Conservation (phyloP, 2,888 invertebrate genomes). For the Agriopis leucophaearia region DNA sequence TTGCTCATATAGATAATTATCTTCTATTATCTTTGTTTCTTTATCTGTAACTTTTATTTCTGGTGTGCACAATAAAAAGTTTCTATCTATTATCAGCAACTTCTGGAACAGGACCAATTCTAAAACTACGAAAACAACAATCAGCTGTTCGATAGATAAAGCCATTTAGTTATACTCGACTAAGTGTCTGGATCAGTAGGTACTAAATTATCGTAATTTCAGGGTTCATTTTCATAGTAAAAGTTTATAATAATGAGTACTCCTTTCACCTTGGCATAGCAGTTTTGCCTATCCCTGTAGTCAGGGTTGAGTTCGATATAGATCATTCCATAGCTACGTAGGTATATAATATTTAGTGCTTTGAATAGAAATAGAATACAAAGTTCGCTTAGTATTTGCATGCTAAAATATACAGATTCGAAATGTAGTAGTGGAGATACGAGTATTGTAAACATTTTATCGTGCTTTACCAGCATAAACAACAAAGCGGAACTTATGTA, state of each 20-base stretch:
- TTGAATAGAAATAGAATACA: slow-evolving; percentile 26
- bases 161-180: too few species aligned
- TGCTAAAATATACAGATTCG: slow-evolving; percentile 44
- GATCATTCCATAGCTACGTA: background rate
- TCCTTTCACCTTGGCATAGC: too few species aligned
- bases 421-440: slow-evolving; percentile 41
- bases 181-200: too few species aligned
- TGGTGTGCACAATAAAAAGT: too few species aligned
- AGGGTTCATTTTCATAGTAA: too few species aligned
- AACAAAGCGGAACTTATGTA: slow-evolving; percentile 65
- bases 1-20: too few species aligned
- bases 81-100: too few species aligned
- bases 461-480: slow-evolving; percentile 53
- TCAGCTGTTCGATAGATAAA: background rate
- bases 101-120: too few species aligned
- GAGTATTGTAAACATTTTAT: slow-evolving; percentile 46
- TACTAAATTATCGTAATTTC: too few species aligned
- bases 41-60: too few species aligned
- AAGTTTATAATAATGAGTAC: too few species aligned
- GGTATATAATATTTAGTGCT: background rate
- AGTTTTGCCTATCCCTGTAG: background rate
- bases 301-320: background rate
- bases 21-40: too few species aligned
- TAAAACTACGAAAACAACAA: background rate
- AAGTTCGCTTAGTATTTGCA: slow-evolving; percentile 39